Base-by-base conservation (phyloP, 2,797 vertebrate genomes). In the Galaxias olidus region DNA sequence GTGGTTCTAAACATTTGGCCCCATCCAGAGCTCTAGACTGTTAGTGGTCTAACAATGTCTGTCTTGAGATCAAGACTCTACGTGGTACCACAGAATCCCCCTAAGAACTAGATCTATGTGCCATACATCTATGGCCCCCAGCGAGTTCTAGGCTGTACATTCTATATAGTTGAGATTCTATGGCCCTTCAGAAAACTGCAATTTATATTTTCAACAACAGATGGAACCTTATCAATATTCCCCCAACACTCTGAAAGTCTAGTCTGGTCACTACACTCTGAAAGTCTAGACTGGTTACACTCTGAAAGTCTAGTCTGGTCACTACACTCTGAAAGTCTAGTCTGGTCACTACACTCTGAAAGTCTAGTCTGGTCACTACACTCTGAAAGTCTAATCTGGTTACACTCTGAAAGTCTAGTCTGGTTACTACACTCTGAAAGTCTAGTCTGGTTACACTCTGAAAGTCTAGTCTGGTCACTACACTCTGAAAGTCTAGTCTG, bases 301-400 rank as follows among this genome's bases (percentile, higher is more conserved):
- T 62, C 60, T 57, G 12, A 71, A 55, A 65, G 58, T 74, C 47
- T 48, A 50, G 47, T 64, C 72, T 59, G 69, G 66, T 63, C 64
- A 66, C n/a, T n/a, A 42, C 14, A n/a, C 18, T 62, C 60, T 57
- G 12, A 71, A 55, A 65, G 58, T 74, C 47, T 48, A 50, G 47
- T 64, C 72, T 59, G 69, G 66, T 63, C 64, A 66, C n/a, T n/a
- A 42, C 14, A n/a, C 18, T 62, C 60, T 57, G 12, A 71, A 55
- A 65, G 58, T 74, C 47, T 48, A 50, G 47, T 64, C 72, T 59
- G 69, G 66, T 63, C 64, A 66, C n/a, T n/a, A n/a, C n/a, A n/a
- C n/a, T n/a, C n/a, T n/a, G n/a, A n/a, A n/a, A n/a, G n/a, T n/a
- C n/a, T n/a, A n/a, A n/a, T n/a, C n/a, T n/a, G n/a, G n/a, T n/a